A percentile compares a stretch with the other conserved stretches of the same genome.
These are phyloP conservation scores for Patella ulyssiponensis DNA, from an alignment of 2,888 invertebrate genomes.

Conservation along the genomic window DNA sequence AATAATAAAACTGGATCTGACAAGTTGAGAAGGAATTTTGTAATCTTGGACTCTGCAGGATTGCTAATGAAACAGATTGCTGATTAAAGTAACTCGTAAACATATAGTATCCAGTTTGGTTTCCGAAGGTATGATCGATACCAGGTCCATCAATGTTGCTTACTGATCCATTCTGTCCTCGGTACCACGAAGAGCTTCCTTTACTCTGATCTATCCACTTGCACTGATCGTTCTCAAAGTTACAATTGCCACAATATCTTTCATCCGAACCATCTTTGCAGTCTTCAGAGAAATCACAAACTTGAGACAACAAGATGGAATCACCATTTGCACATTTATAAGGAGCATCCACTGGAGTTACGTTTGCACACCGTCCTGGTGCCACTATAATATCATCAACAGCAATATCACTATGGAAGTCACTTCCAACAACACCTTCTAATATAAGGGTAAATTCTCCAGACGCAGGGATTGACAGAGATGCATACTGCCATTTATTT, in stretches of 20 bases:
- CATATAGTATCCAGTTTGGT: constrained; percentile 76
- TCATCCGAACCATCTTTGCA: constrained; percentile 61
- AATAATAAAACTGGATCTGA: constrained; percentile 73
- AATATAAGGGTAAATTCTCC: constrained; percentile 47
- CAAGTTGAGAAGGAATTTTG: constrained; percentile 85
- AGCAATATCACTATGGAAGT: constrained; percentile 56
- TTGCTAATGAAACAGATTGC: constrained; percentile 38
- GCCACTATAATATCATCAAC: constrained; percentile 58
- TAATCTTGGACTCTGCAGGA: constrained; percentile 49
- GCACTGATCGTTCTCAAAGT: constrained; percentile 55
- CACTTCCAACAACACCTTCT: constrained; percentile 54
- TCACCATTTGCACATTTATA: constrained; percentile 41
- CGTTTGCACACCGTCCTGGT: constrained; percentile 46
- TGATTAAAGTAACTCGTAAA: constrained; percentile 80
- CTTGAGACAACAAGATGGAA: constrained; percentile 41
- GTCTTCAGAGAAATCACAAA: constrained; percentile 61
- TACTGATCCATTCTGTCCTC: constrained; percentile 49
- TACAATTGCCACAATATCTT: constrained; percentile 60
- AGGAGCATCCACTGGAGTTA: constrained; percentile 33
- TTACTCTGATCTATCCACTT: constrained; percentile 53
- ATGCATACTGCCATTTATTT: constrained; percentile 53
- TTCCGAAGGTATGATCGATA: constrained; percentile 58
- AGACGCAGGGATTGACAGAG: constrained; percentile 19
- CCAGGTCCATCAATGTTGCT: constrained; percentile 51
- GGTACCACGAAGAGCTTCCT: constrained; percentile 55